Evolutionary conservation across 2,888 invertebrate species (phyloP), one percentile per base, ranked within the genome.

Genomic region (Sminthurides aquaticus): DNA sequence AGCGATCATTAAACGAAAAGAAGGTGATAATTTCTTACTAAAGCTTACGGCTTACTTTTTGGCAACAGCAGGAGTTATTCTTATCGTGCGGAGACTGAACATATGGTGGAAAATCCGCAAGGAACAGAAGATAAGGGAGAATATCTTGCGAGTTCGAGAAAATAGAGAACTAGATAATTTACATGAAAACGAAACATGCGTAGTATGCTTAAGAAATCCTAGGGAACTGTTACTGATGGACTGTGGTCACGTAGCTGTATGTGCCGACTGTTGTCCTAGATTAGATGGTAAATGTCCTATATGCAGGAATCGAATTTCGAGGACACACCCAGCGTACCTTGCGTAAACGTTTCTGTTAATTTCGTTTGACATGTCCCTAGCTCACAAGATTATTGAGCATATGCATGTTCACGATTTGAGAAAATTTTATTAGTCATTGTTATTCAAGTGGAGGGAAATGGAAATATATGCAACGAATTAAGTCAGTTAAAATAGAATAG

Each of bases 171-270:
- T 71, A 3, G 67, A 73, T 43, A 69, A 69, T 18, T 55, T 73
- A 22, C 67, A 69, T 15, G 67, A 66, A 34, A 63, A 62, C 54
- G 71, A 72, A 65, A 72, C 69, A 11, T 80, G 80, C 71, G 77
- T 79, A 2, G 75, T 80, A 3, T 80, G 80, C 70, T 69, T 80
- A 57, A 69, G 72, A 5, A 77, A 78, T 67, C 76, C 75, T 0
- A 70, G 79, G 15, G 78, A 79, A 67, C 76, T 80, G 5, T 75
- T 80, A 29, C 65, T 79, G 15, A 69, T 80, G 64, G 75, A 78
- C 49, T 80, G 80, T 73, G 79, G 79, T n/a, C 80, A 80, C 74
- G 75, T 79, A 18, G 78, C 78, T 68, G 65, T 79, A 25, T 80
- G 80, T 73, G 75, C 76, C 2, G 76, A 78, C 60, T 80, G 80